Evolutionary conservation across 2,797 vertebrate species (phyloP).

Genomic region (Phrynocephalus forsythii): DNA sequence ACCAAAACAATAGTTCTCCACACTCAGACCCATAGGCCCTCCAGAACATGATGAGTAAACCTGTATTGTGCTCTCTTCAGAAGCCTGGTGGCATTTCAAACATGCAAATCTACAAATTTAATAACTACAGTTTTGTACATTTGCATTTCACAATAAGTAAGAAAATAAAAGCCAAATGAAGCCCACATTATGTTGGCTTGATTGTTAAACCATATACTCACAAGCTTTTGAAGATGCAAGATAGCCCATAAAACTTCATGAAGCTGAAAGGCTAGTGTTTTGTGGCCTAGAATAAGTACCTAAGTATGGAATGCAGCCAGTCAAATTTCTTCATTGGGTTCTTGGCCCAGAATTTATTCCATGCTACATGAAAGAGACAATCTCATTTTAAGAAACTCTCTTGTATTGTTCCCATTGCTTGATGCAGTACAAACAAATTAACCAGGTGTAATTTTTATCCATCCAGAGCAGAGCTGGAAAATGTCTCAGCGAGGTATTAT

Average conservation of each 20-base stretch:
- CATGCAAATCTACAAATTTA: background rate
- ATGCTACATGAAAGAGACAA: conserved; percentile 70
- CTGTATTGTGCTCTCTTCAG: background rate
- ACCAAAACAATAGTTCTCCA: background rate
- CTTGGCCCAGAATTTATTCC: conserved; percentile 69
- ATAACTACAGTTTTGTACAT: background rate
- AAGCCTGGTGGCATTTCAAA: background rate
- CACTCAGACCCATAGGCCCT: background rate
- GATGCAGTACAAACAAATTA: conserved; percentile 59
- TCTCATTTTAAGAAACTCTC: conserved; percentile 71
- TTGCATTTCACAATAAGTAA: background rate
- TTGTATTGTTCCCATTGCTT: conserved; percentile 70
- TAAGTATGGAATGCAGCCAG: conserved; percentile 65
- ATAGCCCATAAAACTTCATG: conserved; percentile 24
- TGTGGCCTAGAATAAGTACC: conserved; percentile 60
- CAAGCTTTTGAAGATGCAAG: background rate
- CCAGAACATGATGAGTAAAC: background rate
- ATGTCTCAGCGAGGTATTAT: conserved; percentile 58
- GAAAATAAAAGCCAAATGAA: background rate
- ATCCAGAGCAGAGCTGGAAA: conserved; percentile 61
- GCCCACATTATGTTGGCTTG: background rate
- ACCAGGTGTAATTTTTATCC: conserved; percentile 62
- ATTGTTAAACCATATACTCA: background rate
- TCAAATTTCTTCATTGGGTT: conserved; percentile 74
- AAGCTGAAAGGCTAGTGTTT: conserved; percentile 37